Conservation (phyloP, 2,797 vertebrate species). For the Mus caroli region DNA sequence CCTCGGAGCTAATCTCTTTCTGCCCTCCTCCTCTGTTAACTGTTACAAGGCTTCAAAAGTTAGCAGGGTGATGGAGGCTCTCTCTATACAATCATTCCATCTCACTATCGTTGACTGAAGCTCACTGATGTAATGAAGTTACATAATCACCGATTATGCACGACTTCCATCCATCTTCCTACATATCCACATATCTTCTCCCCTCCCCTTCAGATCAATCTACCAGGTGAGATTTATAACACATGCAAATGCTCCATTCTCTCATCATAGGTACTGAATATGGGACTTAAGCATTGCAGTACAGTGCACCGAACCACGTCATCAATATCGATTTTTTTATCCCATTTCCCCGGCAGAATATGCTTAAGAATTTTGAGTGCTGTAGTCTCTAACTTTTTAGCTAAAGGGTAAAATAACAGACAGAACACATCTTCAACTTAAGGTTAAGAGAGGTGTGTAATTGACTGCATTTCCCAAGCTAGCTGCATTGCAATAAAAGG, state of each 20-base stretch:
- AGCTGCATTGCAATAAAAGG: conserved; percentile 87
- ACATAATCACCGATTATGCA: conserved; percentile 90
- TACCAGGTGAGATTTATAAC: conserved; percentile 87
- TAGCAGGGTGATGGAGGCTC: conserved; percentile 85
- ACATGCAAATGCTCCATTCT: conserved; percentile 81
- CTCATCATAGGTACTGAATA: conserved; percentile 80
- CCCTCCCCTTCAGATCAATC: conserved; percentile 88
- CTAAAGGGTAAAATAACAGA: conserved; percentile 76
- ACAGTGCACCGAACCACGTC: conserved; percentile 87
- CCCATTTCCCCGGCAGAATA: conserved; percentile 82
- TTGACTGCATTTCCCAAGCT: conserved; percentile 85
- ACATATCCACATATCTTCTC: conserved; percentile 88
- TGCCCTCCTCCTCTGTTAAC: conserved; percentile 74
- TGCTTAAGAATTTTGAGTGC: conserved; percentile 80
- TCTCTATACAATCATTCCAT: conserved; percentile 79
- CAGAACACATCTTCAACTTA: conserved; percentile 77
- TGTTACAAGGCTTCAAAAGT: conserved; percentile 86
- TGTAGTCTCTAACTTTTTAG: conserved; percentile 85
- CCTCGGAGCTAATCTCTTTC: conserved; percentile 76
- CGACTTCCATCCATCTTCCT: conserved; percentile 90
- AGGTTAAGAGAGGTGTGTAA: conserved; percentile 86
- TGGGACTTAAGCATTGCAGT: conserved; percentile 90
- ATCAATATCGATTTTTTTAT: conserved; percentile 87
- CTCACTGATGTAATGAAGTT: conserved; percentile 90
- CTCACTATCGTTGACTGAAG: conserved; percentile 86